Percentiles rank a stretch among this genome's conserved stretches.
Conservation (phyloP, 2,797 vertebrate genomes). For the Trematomus bernacchii region DNA sequence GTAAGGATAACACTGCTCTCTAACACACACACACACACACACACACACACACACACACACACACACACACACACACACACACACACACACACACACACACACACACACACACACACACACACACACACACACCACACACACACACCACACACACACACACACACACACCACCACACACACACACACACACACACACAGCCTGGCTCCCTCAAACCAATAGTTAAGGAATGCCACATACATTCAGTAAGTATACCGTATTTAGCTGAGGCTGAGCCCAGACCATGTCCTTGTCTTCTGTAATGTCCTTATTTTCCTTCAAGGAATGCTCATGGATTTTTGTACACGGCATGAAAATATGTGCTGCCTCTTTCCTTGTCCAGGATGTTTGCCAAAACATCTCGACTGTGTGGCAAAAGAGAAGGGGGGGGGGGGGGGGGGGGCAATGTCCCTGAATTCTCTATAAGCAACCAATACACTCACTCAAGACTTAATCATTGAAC, state of each 20-base stretch:
- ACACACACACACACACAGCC: conserved; percentile 37
- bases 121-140: conserved; percentile 23
- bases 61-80: conserved; percentile 7
- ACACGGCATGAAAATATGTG: conserved; percentile 58
- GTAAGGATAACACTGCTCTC: conserved; percentile 24
- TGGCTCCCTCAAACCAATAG: conserved; percentile 74
- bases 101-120: conserved; percentile 20
- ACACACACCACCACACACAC: conserved; percentile 27
- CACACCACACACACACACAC: conserved; percentile 29
- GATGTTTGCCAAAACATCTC: conserved; percentile 50
- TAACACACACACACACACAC: conserved; percentile 20
- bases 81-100: conserved; percentile 26
- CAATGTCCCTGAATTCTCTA: conserved; percentile 16
- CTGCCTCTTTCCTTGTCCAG: conserved; percentile 46
- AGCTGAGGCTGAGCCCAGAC: conserved; percentile 57
- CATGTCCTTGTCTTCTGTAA: conserved; percentile 58
- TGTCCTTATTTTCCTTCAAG: conserved; percentile 55
- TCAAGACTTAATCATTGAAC: conserved; percentile 14
- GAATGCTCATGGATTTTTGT: conserved; percentile 51
- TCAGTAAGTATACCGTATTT: conserved; percentile 70
- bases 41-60: conserved; percentile 23
- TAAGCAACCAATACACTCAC: conserved; percentile 18
- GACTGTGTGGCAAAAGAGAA: conserved; percentile 34
- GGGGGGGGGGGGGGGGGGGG: background rate
- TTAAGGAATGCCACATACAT: conserved; percentile 77